phyloP scores from a whole-genome alignment of 2,888 invertebrate genomes.

The Monochamus alternatus region DNA sequence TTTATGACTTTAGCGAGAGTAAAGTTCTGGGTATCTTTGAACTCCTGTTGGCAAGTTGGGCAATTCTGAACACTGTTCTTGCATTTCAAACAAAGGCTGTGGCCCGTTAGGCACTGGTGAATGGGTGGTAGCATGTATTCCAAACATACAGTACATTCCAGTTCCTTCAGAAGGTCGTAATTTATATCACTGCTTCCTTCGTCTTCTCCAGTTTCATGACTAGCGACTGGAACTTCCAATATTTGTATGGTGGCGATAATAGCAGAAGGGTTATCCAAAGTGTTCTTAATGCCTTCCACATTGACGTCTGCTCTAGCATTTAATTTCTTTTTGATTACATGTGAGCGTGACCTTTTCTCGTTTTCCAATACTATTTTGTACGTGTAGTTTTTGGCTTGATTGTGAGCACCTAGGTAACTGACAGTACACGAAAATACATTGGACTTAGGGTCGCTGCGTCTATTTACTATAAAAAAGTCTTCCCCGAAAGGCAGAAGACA shows the following conservation, averaged over 20 bases:
- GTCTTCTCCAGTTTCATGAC: neutral
- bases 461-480: conserved; percentile 60
- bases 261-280: conserved; percentile 54
- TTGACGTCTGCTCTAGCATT: conserved; percentile 52
- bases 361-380: conserved; percentile 52
- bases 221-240: conserved; percentile 21
- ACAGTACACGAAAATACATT: conserved; percentile 59
- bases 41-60: conserved; percentile 61
- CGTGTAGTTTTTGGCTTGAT: conserved; percentile 36
- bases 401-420: conserved; percentile 52
- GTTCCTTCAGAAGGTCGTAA: conserved; percentile 45
- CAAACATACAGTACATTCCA: conserved; percentile 67
- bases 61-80: conserved; percentile 56
- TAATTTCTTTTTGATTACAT: conserved; percentile 43
- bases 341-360: conserved; percentile 42
- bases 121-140: conserved; percentile 66
- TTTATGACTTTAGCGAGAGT: conserved; percentile 62
- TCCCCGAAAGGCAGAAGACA: conserved; percentile 59
- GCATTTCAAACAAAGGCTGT: conserved; percentile 64
- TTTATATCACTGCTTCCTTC: conserved; percentile 37
- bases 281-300: conserved; percentile 40
- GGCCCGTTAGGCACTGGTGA: conserved; percentile 63
- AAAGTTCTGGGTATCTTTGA: conserved; percentile 62
- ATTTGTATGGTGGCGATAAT: conserved; percentile 55
- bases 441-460: conserved; percentile 51